phyloP scores from a whole-genome alignment of 2,888 invertebrate species.

The Helleia helle region DNA sequence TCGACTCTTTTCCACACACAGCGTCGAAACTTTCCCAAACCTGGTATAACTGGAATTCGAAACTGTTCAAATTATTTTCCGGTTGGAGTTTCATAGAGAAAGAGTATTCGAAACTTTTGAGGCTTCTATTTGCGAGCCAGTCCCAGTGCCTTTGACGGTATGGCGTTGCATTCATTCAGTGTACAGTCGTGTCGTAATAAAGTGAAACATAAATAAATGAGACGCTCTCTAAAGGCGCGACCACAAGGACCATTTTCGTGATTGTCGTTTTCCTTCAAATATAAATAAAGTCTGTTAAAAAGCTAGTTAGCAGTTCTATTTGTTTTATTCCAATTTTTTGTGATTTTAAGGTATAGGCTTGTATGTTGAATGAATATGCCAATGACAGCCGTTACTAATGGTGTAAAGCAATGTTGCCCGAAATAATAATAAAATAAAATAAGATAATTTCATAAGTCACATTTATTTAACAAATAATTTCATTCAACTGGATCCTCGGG shows the following conservation, averaged over 20 bases:
- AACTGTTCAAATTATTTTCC: slow-evolving; percentile 16
- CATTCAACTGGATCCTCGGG: too few species aligned
- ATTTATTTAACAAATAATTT: too few species aligned
- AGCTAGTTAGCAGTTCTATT: background rate
- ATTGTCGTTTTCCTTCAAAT: background rate
- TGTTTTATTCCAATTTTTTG: background rate
- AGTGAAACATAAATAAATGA: slow-evolving; percentile 39
- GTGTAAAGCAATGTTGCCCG: too few species aligned
- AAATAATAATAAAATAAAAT: too few species aligned
- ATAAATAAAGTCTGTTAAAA: too few species aligned
- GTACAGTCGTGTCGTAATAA: slow-evolving; percentile 29
- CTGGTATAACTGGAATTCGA: slow-evolving; percentile 7
- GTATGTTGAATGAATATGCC: too few species aligned
- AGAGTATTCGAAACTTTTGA: slow-evolving; percentile 15
- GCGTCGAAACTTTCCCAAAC: background rate
- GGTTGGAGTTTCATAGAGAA: slow-evolving; percentile 10
- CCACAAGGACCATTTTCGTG: slow-evolving; percentile 18
- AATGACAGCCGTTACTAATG: too few species aligned
- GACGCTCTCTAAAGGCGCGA: slow-evolving; percentile 10
- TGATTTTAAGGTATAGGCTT: too few species aligned
- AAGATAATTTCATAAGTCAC: too few species aligned
- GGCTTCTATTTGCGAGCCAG: slow-evolving; percentile 31
- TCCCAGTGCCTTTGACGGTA: slow-evolving; percentile 37
- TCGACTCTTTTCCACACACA: background rate
- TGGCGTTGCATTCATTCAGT: slow-evolving; percentile 29